phyloP scores from a whole-genome alignment of 2,797 vertebrate species.

The Scleropages formosus region DNA sequence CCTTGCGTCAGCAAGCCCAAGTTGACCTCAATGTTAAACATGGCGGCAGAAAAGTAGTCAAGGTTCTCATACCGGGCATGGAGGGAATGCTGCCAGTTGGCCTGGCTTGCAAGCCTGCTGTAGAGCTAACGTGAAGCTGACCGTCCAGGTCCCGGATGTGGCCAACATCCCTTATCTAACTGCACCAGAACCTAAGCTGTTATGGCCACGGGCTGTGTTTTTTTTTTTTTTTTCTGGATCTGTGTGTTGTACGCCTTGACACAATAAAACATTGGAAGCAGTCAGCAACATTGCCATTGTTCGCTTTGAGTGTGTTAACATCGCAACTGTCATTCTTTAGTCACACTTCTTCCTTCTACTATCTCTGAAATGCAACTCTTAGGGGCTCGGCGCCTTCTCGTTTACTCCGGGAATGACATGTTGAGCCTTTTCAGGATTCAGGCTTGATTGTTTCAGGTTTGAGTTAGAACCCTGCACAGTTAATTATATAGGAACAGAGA shows the following conservation, averaged over 20 bases:
- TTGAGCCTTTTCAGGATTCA: constrained; percentile 59
- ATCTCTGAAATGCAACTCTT: constrained; percentile 36
- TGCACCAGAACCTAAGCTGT: constrained; percentile 67
- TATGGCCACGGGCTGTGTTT: constrained; percentile 66
- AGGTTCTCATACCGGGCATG: neutral
- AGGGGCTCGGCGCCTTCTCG: constrained; percentile 15
- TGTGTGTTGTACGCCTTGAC: constrained; percentile 53
- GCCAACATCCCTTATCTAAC: constrained; percentile 69
- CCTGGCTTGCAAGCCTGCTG: constrained; percentile 10
- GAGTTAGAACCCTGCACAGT: constrained; percentile 56
- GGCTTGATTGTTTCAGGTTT: constrained; percentile 60
- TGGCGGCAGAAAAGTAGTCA: neutral
- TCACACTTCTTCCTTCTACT: constrained; percentile 41
- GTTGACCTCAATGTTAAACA: constrained; percentile 13
- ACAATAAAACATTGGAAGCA: constrained; percentile 25
- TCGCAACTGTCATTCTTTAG: constrained; percentile 58
- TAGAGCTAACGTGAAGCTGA: constrained; percentile 51
- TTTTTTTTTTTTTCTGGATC: constrained; percentile 54
- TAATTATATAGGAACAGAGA: constrained; percentile 61
- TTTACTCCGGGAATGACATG: constrained; percentile 47
- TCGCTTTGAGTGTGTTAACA: constrained; percentile 68
- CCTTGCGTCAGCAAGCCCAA: neutral
- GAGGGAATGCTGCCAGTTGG: neutral
- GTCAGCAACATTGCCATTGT: constrained; percentile 56
- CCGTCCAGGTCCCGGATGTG: constrained; percentile 65